Evolutionary conservation across 2,113 vertebrate species (phyloP).

Genomic region (Grantiella picta): DNA sequence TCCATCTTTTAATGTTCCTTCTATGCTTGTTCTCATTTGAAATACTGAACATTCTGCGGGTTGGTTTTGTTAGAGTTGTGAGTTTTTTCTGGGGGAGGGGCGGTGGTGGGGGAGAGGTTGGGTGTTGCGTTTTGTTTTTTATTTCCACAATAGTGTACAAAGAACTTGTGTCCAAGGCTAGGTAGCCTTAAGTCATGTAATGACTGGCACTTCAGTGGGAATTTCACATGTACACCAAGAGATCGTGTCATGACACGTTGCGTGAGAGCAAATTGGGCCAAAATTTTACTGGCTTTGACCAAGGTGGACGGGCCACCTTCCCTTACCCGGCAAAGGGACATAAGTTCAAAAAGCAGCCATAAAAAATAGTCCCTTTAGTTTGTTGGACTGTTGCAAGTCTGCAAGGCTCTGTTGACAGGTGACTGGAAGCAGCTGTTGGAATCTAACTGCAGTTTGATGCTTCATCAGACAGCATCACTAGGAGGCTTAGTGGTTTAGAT

Average conservation of each 20-base stretch:
- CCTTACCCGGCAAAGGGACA: neutral
- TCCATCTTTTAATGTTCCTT: neutral
- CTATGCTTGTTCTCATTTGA: neutral
- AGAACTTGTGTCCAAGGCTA: neutral
- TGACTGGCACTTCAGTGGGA: neutral
- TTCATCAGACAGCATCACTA: fast-evolving
- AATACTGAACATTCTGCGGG: neutral
- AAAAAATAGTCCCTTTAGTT: neutral
- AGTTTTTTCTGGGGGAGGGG: neutral
- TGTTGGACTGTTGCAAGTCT: neutral
- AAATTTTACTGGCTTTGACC: no score
- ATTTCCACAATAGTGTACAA: neutral
- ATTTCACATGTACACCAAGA: neutral
- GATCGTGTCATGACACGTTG: neutral
- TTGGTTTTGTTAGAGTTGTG: neutral
- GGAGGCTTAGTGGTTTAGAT: neutral
- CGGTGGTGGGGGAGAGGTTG: no score
- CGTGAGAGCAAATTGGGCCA: neutral
- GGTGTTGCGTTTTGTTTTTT: no score
- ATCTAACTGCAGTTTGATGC: neutral
- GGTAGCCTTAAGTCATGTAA: neutral
- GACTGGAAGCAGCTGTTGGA: neutral
- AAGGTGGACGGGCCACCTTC: neutral
- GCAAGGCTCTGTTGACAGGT: neutral
- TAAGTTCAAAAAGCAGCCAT: neutral